Evolutionary conservation across 2,888 invertebrate genomes (phyloP), one percentile per base, ranked within the genome.

Genomic region (Tipula lateralis): DNA sequence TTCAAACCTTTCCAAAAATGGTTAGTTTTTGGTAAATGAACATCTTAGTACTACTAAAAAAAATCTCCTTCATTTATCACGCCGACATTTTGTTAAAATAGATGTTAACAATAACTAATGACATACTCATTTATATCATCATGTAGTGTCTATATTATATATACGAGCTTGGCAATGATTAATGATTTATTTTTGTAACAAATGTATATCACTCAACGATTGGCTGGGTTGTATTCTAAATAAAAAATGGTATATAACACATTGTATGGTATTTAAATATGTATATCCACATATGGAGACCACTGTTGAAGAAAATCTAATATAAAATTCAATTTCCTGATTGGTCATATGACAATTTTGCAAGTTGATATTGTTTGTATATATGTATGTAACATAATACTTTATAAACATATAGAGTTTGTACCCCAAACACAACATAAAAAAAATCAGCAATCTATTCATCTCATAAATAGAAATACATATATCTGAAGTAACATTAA

Each of bases 291-390:
- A 66, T 24, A 66, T 66, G 66, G 66, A 66, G 16, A 32, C 82
- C 82, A 30, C 2, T 82, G 82, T 30, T 82, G 82, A 82, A 82
- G 32, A 66, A 66, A 66, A 66, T 82, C 29, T 32, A 82, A 30
- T 82, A 29, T 30, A 82, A n/a, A 82, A 82, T 82, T 82, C 82
- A 82, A 82, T 82, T 82, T 82, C 82, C 82, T 82, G 82, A 82
- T 82, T 82, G 82, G 82, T 82, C 82, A 82, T 30, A 30, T 82
- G 29, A 82, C 32, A 32, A 82, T 16, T 4, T 82, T 82, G 32
- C 32, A 32, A 82, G 30, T 30, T 82, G 82, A 30, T 82, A 81
- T 81, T n/a, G n/a, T n/a, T n/a, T n/a, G 82, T 16, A 82, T 30
- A 16, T 9, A 66, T 66, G 12, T 66, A 44, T 66, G 66, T 66